Evolutionary conservation across 2,797 vertebrate genomes (phyloP).

Genomic region (Dicrostonyx torquatus): DNA sequence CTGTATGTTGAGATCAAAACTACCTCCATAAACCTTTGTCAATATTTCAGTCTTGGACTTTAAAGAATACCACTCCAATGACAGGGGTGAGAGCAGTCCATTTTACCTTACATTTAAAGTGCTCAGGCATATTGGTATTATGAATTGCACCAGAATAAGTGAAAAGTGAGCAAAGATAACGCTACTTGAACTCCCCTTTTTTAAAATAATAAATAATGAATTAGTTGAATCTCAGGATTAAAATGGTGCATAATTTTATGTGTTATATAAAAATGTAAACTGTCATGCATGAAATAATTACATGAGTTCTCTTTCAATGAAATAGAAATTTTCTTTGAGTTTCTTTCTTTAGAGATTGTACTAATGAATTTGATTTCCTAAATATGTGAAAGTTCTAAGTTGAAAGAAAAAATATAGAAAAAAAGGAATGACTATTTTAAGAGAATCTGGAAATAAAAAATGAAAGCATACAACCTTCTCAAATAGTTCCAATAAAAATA

Average conservation of each 20-base stretch:
- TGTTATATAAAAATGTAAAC: background rate
- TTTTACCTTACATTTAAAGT: background rate
- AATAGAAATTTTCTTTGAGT: background rate
- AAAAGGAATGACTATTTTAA: conserved; percentile 23
- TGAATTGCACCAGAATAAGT: background rate
- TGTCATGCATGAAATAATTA: background rate
- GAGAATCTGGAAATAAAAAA: conserved; percentile 1
- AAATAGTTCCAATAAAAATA: conserved; percentile 16
- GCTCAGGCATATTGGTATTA: background rate
- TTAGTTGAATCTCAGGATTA: conserved; percentile 25
- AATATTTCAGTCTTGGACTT: conserved; percentile 37
- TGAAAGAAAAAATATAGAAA: conserved; percentile 26
- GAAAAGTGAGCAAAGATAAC: background rate
- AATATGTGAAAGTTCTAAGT: background rate
- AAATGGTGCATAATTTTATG: conserved; percentile 19
- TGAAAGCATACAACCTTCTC: background rate
- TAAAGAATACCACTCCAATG: background rate
- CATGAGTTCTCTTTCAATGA: conserved; percentile 1
- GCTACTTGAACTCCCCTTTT: conserved; percentile 3
- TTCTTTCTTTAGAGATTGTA: conserved; percentile 40
- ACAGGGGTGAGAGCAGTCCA: background rate
- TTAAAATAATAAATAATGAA: background rate
- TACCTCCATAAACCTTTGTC: background rate
- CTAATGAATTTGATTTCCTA: conserved; percentile 17
- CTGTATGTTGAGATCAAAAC: background rate